Evolutionary conservation across 2,113 vertebrate genomes (phyloP).

Genomic region (Corythornis madagascariensis): DNA sequence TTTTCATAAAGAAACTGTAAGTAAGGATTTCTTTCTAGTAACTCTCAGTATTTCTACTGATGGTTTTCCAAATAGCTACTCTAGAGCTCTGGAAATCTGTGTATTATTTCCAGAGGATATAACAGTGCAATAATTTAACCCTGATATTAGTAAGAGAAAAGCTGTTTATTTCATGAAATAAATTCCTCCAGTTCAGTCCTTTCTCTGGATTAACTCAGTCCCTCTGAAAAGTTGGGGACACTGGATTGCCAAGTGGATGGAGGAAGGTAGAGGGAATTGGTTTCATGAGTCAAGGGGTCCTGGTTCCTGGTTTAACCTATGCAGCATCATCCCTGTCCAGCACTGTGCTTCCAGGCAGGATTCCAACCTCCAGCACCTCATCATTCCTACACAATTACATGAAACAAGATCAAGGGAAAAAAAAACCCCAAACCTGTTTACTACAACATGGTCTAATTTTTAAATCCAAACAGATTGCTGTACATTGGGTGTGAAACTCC

Average conservation of each 20-base stretch:
- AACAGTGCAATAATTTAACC: not conserved
- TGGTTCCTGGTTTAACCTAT: not conserved
- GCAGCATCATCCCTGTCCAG: not conserved
- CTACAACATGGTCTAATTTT: conserved; percentile 23
- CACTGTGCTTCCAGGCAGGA: not conserved
- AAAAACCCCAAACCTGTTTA: not conserved
- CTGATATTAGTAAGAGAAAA: not conserved
- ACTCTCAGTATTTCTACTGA: not conserved
- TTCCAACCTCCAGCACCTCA: not conserved
- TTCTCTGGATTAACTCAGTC: not conserved
- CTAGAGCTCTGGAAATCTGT: not conserved
- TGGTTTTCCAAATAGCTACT: not conserved
- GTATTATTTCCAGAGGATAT: not conserved
- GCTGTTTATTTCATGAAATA: not conserved
- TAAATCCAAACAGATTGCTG: conserved; percentile 43
- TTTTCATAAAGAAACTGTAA: not conserved
- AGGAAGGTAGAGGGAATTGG: not conserved
- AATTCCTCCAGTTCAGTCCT: not conserved
- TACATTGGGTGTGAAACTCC: conserved; percentile 41
- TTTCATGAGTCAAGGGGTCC: not conserved
- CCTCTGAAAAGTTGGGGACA: not conserved
- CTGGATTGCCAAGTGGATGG: not conserved
- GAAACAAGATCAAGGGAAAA: not conserved
- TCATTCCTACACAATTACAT: conserved; percentile 18
- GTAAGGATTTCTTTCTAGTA: not conserved